phyloP scores from a whole-genome alignment of 30 jellyfish, hydroid and myxozoan genomes.

The Turritopsis dohrnii region DNA sequence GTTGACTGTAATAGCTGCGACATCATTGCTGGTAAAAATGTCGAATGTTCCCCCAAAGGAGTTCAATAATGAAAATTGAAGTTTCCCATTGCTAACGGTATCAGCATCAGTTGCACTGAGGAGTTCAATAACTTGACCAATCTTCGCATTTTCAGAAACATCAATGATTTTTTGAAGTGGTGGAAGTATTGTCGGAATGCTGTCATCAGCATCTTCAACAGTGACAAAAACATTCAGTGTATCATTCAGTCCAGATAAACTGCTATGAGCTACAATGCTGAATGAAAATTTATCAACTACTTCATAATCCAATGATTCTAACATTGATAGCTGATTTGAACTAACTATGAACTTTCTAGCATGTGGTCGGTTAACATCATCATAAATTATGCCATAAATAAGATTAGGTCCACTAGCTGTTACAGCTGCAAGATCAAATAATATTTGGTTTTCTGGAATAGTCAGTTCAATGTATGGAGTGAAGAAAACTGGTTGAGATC shows the following conservation, averaged over 20 bases:
- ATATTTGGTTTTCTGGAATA: conserved; percentile 4
- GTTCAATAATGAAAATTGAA: conserved; percentile 14
- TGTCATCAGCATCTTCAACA: conserved; percentile 76
- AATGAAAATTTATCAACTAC: conserved; percentile 17
- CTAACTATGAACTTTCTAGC: conserved; percentile 16
- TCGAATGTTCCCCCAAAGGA: not conserved
- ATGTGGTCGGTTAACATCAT: conserved; percentile 15
- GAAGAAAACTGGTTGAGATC: not conserved
- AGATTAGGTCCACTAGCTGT: conserved; percentile 15
- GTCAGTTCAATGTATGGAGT: conserved; percentile 1
- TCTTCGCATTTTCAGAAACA: not conserved
- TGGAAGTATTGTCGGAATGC: conserved; percentile 40
- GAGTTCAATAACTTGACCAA: conserved; percentile 18
- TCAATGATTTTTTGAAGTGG: conserved; percentile 15
- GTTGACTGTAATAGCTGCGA: conserved; percentile 14
- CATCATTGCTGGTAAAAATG: conserved; percentile 24
- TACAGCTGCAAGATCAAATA: conserved; percentile 1
- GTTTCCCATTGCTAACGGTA: conserved; percentile 27
- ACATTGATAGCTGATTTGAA: not conserved
- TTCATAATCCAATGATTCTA: conserved; percentile 22
- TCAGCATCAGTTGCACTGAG: conserved; percentile 34
- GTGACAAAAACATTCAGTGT: conserved; percentile 43
- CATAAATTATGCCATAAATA: conserved; percentile 9
- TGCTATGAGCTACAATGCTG: conserved; percentile 21
- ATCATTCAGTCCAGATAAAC: not conserved